These are phyloP conservation scores for Poecilia velifera DNA, from an alignment of 2,797 vertebrate species.

Conservation along the genomic window DNA sequence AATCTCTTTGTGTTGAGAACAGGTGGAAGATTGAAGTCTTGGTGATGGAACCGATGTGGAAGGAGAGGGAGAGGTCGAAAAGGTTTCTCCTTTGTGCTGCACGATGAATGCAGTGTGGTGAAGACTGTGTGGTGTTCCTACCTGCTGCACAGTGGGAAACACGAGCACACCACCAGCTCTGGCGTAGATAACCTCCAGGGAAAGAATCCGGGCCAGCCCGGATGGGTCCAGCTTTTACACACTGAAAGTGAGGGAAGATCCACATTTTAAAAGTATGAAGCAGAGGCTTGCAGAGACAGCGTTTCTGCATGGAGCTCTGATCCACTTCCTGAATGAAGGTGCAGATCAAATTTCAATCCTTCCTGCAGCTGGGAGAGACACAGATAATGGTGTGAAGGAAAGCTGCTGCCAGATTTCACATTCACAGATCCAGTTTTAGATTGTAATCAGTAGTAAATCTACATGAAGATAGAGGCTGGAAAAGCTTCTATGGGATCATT, in stretches of 20 bases:
- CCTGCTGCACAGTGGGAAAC: conserved; percentile 37
- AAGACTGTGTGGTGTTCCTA: conserved; percentile 44
- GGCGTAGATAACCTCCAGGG: conserved; percentile 54
- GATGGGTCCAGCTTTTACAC: conserved; percentile 63
- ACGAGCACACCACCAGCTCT: conserved; percentile 47
- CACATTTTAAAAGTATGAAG: conserved; percentile 83
- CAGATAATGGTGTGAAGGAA: background rate
- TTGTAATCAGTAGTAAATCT: background rate
- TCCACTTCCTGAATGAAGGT: conserved; percentile 75
- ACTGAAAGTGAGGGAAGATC: conserved; percentile 75
- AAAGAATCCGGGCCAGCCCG: conserved; percentile 29
- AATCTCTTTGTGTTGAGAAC: background rate
- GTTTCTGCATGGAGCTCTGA: conserved; percentile 69
- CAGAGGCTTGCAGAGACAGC: conserved; percentile 73
- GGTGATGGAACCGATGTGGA: too few relatives aligned
- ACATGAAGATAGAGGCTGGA: background rate
- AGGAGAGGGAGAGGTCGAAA: too few relatives aligned
- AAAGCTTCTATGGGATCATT: background rate
- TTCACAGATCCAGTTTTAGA: background rate
- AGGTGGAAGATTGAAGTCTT: background rate
- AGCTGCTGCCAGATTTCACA: background rate
- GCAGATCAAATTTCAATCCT: conserved; percentile 61
- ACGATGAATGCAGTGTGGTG: conserved; percentile 38
- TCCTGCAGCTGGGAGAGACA: conserved; percentile 64
- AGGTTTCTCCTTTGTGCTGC: conserved; percentile 28